A percentile compares a stretch with the other conserved stretches of the same genome.
Evolutionary conservation across 2,888 invertebrate species (phyloP).

Genomic region (Carpatolechia fugitivella): DNA sequence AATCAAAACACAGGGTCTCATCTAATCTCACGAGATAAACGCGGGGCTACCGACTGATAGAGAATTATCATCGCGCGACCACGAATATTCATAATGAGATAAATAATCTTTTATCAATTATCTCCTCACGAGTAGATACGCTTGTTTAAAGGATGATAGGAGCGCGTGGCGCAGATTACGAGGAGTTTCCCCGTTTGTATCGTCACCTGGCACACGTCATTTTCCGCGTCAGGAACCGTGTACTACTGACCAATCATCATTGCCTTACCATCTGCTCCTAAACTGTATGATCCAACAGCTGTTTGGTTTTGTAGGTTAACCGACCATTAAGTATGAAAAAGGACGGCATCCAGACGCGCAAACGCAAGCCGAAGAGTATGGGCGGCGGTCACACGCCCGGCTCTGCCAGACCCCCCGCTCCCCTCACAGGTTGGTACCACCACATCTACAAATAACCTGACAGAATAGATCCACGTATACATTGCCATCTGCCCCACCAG

Average conservation of each 20-base stretch:
- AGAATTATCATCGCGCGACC: slow-evolving; percentile 73
- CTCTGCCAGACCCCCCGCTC: slow-evolving; percentile 44
- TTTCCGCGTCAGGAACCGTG: slow-evolving; percentile 10
- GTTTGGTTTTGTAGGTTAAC: no score
- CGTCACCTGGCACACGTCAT: slow-evolving; percentile 26
- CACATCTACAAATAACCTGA: not conserved
- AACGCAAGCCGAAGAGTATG: slow-evolving; percentile 91
- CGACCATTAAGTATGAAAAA: slow-evolving; percentile 99
- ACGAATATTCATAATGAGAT: slow-evolving; percentile 79
- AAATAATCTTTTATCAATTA: slow-evolving; percentile 80
- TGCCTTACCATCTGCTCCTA: no score
- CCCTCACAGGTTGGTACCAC: slow-evolving; percentile 57
- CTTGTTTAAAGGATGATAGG: slow-evolving; percentile 77
- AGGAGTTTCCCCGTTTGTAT: slow-evolving; percentile 58
- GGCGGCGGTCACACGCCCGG: slow-evolving; percentile 56
- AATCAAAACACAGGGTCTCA: slow-evolving; percentile 78
- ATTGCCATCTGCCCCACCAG: slow-evolving; percentile 2
- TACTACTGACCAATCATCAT: no score
- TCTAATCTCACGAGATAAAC: slow-evolving; percentile 77
- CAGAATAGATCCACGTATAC: not conserved
- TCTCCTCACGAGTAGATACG: slow-evolving; percentile 72
- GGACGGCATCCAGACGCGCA: slow-evolving; percentile 98
- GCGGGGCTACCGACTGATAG: slow-evolving; percentile 78
- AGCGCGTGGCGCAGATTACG: slow-evolving; percentile 60
- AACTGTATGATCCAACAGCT: no score